Evolutionary conservation across 1,140 invertebrate species (phyloP).

Genomic region (Drosophila orena): DNA sequence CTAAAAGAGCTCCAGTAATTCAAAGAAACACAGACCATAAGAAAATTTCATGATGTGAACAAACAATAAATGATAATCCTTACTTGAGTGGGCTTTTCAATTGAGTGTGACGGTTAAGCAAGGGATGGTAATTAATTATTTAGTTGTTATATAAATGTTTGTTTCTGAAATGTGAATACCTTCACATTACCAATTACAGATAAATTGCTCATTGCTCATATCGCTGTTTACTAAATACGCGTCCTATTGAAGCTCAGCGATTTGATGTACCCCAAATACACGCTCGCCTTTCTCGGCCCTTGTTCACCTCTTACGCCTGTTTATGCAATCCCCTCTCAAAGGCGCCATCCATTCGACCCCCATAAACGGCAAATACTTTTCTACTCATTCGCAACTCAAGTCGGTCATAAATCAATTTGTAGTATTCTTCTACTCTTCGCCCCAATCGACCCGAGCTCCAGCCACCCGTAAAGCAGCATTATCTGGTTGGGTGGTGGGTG

Average conservation of each 20-base stretch:
- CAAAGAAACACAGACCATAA: conserved; percentile 7
- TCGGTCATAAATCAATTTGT: conserved; percentile 76
- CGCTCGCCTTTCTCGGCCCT: conserved; percentile 10
- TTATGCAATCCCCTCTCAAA: conserved; percentile 71
- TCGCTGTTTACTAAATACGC: background rate
- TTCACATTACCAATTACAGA: too few species aligned
- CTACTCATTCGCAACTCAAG: conserved; percentile 59
- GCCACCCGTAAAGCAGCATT: conserved; percentile 38
- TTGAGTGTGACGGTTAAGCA: background rate
- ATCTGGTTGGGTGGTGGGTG: conserved; percentile 15
- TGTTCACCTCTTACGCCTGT: conserved; percentile 4
- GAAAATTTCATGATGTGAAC: conserved; percentile 68
- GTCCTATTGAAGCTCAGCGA: background rate
- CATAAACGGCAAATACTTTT: conserved; percentile 26
- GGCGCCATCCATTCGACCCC: conserved; percentile 52
- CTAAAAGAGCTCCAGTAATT: conserved; percentile 28
- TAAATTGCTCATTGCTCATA: background rate
- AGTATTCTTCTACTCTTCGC: conserved; percentile 37
- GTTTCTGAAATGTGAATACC: too few species aligned
- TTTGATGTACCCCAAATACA: background rate
- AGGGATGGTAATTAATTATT: background rate
- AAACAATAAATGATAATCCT: conserved; percentile 67
- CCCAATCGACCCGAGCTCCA: conserved; percentile 36
- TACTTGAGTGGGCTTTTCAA: conserved; percentile 11
- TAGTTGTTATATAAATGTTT: too few species aligned